Conservation (phyloP, 2,888 invertebrate genomes). For the Drosophila aldrichi region DNA sequence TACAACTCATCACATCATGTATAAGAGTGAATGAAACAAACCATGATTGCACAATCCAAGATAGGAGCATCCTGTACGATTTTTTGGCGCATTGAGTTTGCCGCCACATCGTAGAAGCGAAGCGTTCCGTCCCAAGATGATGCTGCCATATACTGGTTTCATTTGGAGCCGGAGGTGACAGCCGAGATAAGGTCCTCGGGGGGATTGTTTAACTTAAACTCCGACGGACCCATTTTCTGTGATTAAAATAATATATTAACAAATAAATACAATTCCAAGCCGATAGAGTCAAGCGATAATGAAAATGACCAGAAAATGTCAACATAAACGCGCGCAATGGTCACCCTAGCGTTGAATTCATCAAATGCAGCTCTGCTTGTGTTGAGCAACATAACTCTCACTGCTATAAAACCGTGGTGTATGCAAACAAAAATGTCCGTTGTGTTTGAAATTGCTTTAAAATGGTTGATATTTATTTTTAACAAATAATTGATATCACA, state of each 20-base stretch:
- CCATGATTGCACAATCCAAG: slow-evolving; percentile 95
- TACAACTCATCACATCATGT: accelerated
- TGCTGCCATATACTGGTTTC: slow-evolving; percentile 95
- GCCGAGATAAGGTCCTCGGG: slow-evolving; percentile 97
- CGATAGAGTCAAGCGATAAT: slow-evolving; percentile 20
- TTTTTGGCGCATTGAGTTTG: slow-evolving; percentile 94
- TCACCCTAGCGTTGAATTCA: slow-evolving; percentile 16
- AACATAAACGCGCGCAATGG: slow-evolving; percentile 3
- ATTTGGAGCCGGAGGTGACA: slow-evolving; percentile 97
- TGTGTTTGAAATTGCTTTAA: slow-evolving; percentile 18
- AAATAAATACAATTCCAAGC: slow-evolving; percentile 23
- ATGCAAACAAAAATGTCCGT: background rate
- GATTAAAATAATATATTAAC: slow-evolving; percentile 7
- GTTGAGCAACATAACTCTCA: slow-evolving; percentile 13
- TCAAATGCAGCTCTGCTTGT: slow-evolving; percentile 16
- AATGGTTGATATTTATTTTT: slow-evolving; percentile 34
- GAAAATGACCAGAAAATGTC: slow-evolving; percentile 7
- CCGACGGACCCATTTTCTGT: slow-evolving; percentile 88
- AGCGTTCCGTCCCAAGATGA: slow-evolving; percentile 99
- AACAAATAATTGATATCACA: slow-evolving; percentile 46
- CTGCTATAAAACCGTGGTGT: slow-evolving; percentile 9
- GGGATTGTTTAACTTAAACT: slow-evolving; percentile 94
- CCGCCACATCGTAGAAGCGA: slow-evolving; percentile 95
- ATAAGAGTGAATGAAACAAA: slow-evolving; percentile 82
- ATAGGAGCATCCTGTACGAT: slow-evolving; percentile 96